Evolutionary conservation across 2,113 vertebrate genomes (phyloP).

Genomic region (Rutilus rutilus): DNA sequence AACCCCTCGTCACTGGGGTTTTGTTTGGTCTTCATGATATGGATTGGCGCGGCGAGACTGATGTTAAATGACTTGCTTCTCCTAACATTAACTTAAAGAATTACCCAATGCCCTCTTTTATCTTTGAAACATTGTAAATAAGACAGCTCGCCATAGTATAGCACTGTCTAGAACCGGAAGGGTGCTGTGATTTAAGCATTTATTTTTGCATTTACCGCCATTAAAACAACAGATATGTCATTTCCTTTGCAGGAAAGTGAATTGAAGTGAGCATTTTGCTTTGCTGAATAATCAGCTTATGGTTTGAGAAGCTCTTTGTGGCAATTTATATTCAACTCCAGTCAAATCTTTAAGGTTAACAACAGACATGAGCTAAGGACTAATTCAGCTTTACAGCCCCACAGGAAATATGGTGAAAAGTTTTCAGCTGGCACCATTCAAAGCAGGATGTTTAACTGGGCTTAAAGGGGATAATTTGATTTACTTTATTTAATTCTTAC

Average conservation of each 20-base stretch:
- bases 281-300: slow-evolving; percentile 13
- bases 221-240: not conserved
- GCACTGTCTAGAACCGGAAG: not conserved
- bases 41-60: not conserved
- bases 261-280: not conserved
- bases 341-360: slow-evolving; percentile 34
- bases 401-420: slow-evolving; percentile 12
- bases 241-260: not conserved
- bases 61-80: not conserved
- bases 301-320: slow-evolving; percentile 13
- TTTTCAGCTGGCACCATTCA: slow-evolving; percentile 21
- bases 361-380: not conserved
- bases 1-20: not conserved
- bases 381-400: slow-evolving; percentile 25
- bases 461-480: slow-evolving; percentile 19
- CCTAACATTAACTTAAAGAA: not conserved
- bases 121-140: not conserved
- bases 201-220: not conserved
- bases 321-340: slow-evolving; percentile 19
- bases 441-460: slow-evolving; percentile 27
- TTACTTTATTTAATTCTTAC: slow-evolving; percentile 25
- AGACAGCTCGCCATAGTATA: not conserved
- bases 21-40: not conserved
- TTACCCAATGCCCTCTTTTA: not conserved
- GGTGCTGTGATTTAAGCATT: not conserved